phyloP scores from a whole-genome alignment of 2,113 vertebrate genomes.

The Leucoraja erinaceus region DNA sequence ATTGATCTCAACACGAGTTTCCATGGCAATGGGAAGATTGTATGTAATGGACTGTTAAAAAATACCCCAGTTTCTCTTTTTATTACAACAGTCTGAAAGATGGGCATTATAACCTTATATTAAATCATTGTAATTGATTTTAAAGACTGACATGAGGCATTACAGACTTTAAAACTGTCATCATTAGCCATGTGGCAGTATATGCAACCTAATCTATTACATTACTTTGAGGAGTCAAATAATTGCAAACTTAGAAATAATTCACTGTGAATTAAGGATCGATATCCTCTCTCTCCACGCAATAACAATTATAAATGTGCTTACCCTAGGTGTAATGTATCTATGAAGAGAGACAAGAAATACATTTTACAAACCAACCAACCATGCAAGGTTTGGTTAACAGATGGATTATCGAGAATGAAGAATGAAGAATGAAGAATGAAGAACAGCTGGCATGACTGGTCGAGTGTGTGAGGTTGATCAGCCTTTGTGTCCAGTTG shows the following conservation, averaged over 20 bases:
- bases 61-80: not conserved
- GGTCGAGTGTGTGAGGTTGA: not conserved
- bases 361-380: not conserved
- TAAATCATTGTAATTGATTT: constrained; percentile 19
- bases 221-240: constrained; percentile 21
- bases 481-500: not conserved
- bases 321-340: not conserved
- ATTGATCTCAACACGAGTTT: too few species aligned
- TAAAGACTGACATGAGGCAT: not conserved
- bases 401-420: not conserved
- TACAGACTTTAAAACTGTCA: constrained; percentile 8
- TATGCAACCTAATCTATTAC: not conserved
- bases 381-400: not conserved
- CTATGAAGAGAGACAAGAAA: not conserved
- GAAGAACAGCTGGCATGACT: not conserved
- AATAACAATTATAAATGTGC: not conserved
- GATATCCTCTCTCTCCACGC: not conserved
- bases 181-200: constrained; percentile 8
- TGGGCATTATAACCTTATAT: not conserved
- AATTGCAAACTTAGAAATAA: constrained; percentile 13
- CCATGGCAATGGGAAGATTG: not conserved
- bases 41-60: not conserved
- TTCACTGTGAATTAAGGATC: constrained; percentile 1
- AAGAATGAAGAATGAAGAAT: too few species aligned
- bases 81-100: not conserved